phyloP scores from a whole-genome alignment of 2,113 vertebrate species.

The Mixornis gularis region DNA sequence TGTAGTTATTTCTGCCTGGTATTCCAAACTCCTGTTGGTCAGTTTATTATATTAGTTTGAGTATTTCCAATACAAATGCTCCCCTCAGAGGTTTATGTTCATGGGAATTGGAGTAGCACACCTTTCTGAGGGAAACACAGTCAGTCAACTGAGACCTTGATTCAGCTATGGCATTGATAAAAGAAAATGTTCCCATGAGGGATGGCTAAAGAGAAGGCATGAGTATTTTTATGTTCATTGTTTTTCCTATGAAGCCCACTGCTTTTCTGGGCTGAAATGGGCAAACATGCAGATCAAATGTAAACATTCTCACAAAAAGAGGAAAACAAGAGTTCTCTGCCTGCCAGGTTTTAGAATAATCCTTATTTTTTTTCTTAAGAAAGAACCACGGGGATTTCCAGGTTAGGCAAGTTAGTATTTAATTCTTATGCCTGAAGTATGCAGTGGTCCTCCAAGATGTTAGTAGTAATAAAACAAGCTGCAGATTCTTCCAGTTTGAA shows the following conservation, averaged over 20 bases:
- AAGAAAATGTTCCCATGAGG: not conserved
- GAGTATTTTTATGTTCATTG: not conserved
- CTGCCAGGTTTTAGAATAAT: not conserved
- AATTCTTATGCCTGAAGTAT: not conserved
- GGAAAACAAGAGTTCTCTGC: not conserved
- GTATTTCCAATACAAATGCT: not conserved
- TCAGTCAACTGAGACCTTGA: not conserved
- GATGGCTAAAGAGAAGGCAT: not conserved
- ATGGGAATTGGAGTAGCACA: not conserved
- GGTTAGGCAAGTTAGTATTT: not conserved
- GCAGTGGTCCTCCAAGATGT: not conserved
- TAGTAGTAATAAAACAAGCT: not conserved
- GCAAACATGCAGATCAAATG: not conserved
- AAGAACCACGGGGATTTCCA: not conserved
- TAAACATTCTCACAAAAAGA: not conserved
- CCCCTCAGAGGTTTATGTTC: not conserved
- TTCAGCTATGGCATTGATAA: not conserved
- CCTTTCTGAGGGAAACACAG: not conserved
- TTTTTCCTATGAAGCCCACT: not conserved
- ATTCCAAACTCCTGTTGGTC: not conserved
- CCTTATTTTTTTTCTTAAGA: not conserved
- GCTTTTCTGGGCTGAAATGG: not conserved
- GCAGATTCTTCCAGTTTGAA: not conserved
- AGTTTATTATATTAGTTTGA: not conserved
- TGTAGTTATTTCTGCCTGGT: not conserved